Percentiles rank a stretch among this genome's conserved stretches.
These are phyloP conservation scores for Anabas testudineus DNA, from an alignment of 2,797 vertebrate genomes.

Conservation along the genomic window DNA sequence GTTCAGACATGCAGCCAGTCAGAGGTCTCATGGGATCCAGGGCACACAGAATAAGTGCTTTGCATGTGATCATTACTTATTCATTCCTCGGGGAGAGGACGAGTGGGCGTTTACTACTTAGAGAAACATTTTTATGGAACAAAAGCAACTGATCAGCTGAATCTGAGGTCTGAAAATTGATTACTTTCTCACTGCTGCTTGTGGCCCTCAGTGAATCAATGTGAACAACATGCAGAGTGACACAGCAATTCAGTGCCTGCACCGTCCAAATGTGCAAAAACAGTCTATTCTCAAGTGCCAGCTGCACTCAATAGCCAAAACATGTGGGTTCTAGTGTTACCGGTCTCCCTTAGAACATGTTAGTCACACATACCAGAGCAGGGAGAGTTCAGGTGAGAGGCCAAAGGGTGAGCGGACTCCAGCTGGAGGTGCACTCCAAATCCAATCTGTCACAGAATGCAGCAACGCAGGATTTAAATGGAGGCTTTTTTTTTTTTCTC, in stretches of 20 bases:
- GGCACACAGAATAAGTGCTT: constrained; percentile 50
- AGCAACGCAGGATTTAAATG: constrained; percentile 60
- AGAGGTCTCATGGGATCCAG: constrained; percentile 28
- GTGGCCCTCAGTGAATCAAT: constrained; percentile 46
- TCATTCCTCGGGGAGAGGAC: constrained; percentile 55
- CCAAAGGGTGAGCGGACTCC: constrained; percentile 72
- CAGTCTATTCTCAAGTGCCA: constrained; percentile 52
- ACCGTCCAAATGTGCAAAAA: constrained; percentile 39
- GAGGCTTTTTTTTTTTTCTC: constrained; percentile 38
- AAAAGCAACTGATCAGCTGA: constrained; percentile 52
- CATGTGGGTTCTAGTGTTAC: constrained; percentile 72
- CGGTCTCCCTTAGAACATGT: constrained; percentile 59
- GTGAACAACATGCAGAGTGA: constrained; percentile 40
- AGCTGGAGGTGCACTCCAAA: constrained; percentile 75
- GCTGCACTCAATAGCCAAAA: constrained; percentile 68
- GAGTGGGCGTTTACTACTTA: constrained; percentile 39
- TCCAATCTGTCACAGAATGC: constrained; percentile 74
- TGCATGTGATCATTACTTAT: constrained; percentile 67
- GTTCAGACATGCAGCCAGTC: constrained; percentile 49
- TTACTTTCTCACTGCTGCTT: constrained; percentile 40
- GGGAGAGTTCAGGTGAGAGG: constrained; percentile 73
- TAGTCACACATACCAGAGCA: constrained; percentile 83
- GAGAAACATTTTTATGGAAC: constrained; percentile 42
- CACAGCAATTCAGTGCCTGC: constrained; percentile 33
- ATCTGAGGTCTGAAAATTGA: constrained; percentile 53